Base-by-base conservation (phyloP, 1,140 invertebrate genomes). In the Augochlora pura region DNA sequence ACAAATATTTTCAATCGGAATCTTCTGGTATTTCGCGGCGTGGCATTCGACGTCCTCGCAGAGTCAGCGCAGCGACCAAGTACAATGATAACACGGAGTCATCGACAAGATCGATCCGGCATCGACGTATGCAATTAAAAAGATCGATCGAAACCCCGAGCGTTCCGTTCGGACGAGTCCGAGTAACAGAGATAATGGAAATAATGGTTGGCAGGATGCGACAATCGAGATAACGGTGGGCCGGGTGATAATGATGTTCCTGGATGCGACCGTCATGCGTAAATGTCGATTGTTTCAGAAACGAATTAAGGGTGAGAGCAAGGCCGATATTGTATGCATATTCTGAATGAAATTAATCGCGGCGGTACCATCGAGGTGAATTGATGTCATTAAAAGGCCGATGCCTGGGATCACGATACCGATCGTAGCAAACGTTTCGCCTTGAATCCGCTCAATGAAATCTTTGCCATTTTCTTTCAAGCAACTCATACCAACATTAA, bases 151-250 rank as follows among this genome's bases (percentile, higher is more conserved):
- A 25, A 59, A 54, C 27, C n/a, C 2, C 63, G 69, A 25, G 81
- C 25, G 83, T 84, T 84, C 62, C 77, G 71, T 75, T 65, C 57
- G 81, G 67, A 68, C 65, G 74, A 80, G 39, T 75, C 62, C 62
- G 7, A 49, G 57, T 80, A 76, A 75, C 71, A 80, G 71, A 83
- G 77, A 84, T 78, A 73, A 84, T 84, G 32, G 7, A 21, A 83
- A 83, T 84, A 84, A 84, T 84, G 80, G 67, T 27, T 38, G 62
- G 23, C 82, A 85, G 82, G 77, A 83, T 80, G 72, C 25, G 23
- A 78, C 54, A 68, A 73, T 78, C 46, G 60, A 70, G 74, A 62
- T 77, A 77, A 49, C 10, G 16, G 60, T n/a, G 21, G 25, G 18
- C 12, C 25, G 12, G n/a, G 16, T 16, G 80, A 73, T 82, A 78